Base-by-base conservation (phyloP, 2,888 invertebrate genomes). In the Xanthia icteritia region DNA sequence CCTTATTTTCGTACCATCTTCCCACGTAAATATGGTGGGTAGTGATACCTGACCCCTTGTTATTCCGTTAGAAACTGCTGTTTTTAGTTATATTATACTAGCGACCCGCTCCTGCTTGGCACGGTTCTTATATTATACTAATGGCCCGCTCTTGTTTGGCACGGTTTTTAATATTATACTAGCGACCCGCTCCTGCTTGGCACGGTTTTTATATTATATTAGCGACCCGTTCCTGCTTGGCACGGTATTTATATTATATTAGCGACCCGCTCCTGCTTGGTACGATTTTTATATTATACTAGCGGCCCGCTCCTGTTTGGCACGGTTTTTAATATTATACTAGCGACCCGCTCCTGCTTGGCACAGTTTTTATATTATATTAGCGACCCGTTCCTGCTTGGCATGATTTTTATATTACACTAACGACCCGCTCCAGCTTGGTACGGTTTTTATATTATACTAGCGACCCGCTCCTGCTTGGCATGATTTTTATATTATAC, bases 1-100 rank as follows among this genome's bases (percentile, higher is more conserved):
- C 48, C 39, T 69, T 77, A 77, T 64, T 58, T 56, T n/a, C 3
- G 2, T 54, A 2, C 6, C 63, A 20, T 64, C 76, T 61, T 77
- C 27, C 36, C 48, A 54, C 67, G 54, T 45, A 67, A 67, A 54
- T 13, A 39, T n/a, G 15, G 36, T 51, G 23, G 36, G 69, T 27
- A 15, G 31, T 23, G 51, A 64, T 64, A 77, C 27, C 13, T 36
- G 15, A 76, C 36, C 39, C 27, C 8, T 5, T 15, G n/a, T 76
- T 51, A 67, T 54, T 54, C 8, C 36, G 36, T 48, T 4, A 27
- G 54, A 67, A 60, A 20, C 63, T 20, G 15, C 9, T 17, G 15
- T n/a, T 56, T 11, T 56, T 64, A 20, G 67, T 56, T 60, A 51
- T 48, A 48, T 54, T 15, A n/a, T 36, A 27, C 31, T 31, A 2